A percentile compares a stretch with the other conserved stretches of the same genome.
Evolutionary conservation across 2,888 invertebrate species (phyloP).

Genomic region (Pollenia angustigena): DNA sequence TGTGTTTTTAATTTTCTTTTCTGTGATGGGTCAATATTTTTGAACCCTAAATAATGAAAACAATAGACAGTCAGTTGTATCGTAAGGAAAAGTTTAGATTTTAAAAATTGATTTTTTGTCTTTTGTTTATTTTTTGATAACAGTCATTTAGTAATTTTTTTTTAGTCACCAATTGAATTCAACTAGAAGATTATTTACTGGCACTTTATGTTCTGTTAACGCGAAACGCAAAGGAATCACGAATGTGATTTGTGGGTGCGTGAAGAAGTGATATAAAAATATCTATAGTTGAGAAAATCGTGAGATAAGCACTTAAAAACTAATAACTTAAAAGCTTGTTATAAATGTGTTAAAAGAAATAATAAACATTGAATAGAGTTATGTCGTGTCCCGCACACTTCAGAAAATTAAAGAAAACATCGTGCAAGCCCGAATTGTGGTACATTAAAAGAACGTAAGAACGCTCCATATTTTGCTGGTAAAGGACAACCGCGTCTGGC

Average conservation of each 20-base stretch:
- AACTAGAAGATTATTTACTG: constrained; percentile 31
- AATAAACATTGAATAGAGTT: too few relatives aligned
- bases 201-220: constrained; percentile 9
- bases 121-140: background rate
- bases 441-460: too few relatives aligned
- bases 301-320: constrained; percentile 14
- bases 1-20: background rate
- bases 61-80: background rate
- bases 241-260: constrained; percentile 8
- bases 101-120: constrained; percentile 29
- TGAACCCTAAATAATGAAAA: constrained; percentile 1
- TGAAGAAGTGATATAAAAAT: constrained; percentile 11
- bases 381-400: too few relatives aligned
- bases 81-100: constrained; percentile 24
- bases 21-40: constrained; percentile 31
- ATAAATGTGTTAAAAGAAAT: background rate
- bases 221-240: background rate
- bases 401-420: too few relatives aligned
- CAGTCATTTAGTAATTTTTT: background rate
- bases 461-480: too few relatives aligned
- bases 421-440: too few relatives aligned
- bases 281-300: background rate
- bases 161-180: constrained; percentile 3
- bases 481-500: too few relatives aligned
- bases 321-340: constrained; percentile 7